Evolutionary conservation across 2,113 vertebrate species (phyloP).

Genomic region (Cnemophilus loriae): DNA sequence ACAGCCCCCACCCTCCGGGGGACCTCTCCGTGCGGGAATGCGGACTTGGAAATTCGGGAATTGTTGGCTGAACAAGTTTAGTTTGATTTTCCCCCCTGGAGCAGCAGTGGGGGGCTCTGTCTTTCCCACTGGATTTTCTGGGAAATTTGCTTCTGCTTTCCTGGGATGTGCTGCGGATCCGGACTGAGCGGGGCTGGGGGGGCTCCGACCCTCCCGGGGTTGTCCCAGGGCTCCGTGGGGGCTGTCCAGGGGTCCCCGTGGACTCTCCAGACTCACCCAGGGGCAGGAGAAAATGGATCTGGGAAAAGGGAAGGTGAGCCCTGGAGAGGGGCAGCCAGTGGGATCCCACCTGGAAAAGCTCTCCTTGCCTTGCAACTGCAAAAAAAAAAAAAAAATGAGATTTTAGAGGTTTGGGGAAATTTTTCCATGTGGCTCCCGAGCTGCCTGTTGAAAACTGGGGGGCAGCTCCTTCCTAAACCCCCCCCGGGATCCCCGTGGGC

Average conservation of each 20-base stretch:
- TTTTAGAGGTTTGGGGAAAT: not conserved
- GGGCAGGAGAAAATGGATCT: not conserved
- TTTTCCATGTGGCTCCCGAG: not conserved
- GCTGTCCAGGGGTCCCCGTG: accelerated
- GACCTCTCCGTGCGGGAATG: too few relatives aligned
- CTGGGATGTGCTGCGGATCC: accelerated
- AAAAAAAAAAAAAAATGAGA: not conserved
- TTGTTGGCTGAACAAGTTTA: accelerated
- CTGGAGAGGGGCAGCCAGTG: not conserved
- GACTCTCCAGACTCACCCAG: not conserved
- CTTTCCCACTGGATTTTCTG: accelerated
- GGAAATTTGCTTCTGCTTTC: not conserved
- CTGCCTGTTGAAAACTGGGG: not conserved
- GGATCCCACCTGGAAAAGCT: not conserved
- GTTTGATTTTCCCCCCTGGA: not conserved
- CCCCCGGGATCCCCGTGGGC: accelerated
- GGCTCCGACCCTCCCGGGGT: not conserved
- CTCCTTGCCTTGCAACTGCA: too few relatives aligned
- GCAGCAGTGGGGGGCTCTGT: not conserved
- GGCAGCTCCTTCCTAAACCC: not conserved
- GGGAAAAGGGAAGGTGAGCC: not conserved
- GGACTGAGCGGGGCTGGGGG: not conserved
- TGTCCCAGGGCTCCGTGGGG: accelerated
- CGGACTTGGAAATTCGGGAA: not conserved
- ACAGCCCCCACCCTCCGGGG: accelerated